These are phyloP conservation scores for Pristionchus mayeri DNA, from an alignment of 2,888 invertebrate species.

Conservation along the genomic window DNA sequence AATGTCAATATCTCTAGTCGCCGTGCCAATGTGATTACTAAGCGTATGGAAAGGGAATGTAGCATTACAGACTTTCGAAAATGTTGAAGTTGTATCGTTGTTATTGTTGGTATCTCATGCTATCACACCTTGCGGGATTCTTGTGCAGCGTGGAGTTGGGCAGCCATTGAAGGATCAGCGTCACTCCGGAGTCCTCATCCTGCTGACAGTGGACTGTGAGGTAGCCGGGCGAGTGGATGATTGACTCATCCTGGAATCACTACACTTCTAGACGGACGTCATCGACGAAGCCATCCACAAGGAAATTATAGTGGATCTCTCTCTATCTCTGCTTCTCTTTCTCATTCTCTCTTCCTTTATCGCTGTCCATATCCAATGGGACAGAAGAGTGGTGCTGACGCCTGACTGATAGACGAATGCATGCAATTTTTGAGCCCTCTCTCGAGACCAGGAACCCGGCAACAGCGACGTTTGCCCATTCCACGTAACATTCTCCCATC, in stretches of 20 bases:
- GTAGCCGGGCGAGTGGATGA: constrained; percentile 89
- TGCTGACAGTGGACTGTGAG: constrained; percentile 85
- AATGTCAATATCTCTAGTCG: background rate
- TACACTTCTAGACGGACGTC: too few species aligned
- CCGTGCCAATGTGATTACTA: constrained; percentile 3
- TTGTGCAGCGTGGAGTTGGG: constrained; percentile 91
- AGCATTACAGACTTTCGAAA: too few species aligned
- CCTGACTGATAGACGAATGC: background rate
- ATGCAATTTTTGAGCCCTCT: too few species aligned
- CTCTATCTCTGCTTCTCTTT: too few species aligned
- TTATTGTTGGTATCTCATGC: too few species aligned
- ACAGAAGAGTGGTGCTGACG: background rate
- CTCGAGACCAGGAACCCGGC: background rate
- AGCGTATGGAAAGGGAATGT: background rate
- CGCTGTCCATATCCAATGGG: too few species aligned
- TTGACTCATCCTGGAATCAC: constrained; percentile 76
- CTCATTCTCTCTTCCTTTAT: too few species aligned
- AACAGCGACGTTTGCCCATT: background rate
- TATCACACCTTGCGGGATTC: constrained; percentile 83
- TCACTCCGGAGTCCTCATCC: constrained; percentile 81
- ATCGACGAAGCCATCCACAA: too few species aligned
- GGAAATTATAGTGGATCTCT: too few species aligned
- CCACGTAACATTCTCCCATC: constrained; percentile 7
- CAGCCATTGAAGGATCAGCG: constrained; percentile 93
- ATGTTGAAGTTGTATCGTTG: too few species aligned